phyloP scores from a whole-genome alignment of 2,113 vertebrate genomes.

The Machaerirhynchus nigripectus region DNA sequence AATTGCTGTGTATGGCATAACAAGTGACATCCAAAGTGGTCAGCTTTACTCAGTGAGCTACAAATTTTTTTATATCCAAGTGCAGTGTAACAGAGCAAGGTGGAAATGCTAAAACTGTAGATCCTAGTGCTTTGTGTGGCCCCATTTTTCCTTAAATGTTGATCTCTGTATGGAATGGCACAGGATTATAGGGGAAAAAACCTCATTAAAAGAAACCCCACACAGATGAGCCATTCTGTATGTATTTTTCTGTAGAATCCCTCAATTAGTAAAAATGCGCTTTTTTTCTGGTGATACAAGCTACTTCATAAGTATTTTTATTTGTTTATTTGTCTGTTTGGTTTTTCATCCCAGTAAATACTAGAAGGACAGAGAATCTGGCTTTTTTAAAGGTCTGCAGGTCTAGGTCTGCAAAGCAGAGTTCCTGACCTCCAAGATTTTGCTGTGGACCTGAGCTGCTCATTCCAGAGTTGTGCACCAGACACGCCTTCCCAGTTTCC shows the following conservation, averaged over 20 bases:
- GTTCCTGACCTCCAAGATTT: neutral
- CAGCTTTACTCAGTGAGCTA: neutral
- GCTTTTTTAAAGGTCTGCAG: neutral
- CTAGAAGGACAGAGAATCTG: neutral
- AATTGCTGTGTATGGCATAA: neutral
- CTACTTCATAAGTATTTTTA: neutral
- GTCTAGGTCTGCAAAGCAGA: neutral
- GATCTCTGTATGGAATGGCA: neutral
- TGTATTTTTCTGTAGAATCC: neutral
- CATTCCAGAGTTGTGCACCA: neutral
- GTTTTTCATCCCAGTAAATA: neutral
- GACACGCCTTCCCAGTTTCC: rapidly evolving
- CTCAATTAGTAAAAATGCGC: neutral
- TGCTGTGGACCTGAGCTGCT: neutral
- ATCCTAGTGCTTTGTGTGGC: neutral
- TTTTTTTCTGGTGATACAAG: neutral
- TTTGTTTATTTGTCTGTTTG: neutral
- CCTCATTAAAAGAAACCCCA: rapidly evolving
- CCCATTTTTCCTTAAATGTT: neutral
- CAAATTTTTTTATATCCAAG: neutral
- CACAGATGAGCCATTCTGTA: neutral
- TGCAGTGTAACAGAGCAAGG: neutral
- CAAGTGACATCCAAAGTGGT: neutral
- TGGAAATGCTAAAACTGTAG: neutral
- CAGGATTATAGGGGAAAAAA: neutral